phyloP scores from a whole-genome alignment of 2,888 invertebrate genomes.

The Nebria brevicollis region DNA sequence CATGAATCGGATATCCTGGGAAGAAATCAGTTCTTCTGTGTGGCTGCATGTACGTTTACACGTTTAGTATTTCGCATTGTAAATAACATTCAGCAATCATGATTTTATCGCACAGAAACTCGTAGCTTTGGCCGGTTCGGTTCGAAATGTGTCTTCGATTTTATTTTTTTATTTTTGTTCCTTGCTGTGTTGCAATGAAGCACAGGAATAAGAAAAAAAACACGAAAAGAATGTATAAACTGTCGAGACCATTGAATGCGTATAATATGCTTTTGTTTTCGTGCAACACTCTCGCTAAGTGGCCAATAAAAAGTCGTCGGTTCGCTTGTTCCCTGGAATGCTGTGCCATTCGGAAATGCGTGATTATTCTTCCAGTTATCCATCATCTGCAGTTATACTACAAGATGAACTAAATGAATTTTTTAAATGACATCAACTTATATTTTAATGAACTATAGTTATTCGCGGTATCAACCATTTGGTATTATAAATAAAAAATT shows the following conservation, averaged over 20 bases:
- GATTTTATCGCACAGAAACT: slow-evolving; percentile 35
- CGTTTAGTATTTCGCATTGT: slow-evolving; percentile 42
- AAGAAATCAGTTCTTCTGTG: slow-evolving; percentile 3
- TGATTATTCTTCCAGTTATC: slow-evolving; percentile 5
- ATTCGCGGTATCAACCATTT: background rate
- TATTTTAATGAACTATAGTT: background rate
- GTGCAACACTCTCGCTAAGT: slow-evolving; percentile 28
- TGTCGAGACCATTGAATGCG: slow-evolving; percentile 23
- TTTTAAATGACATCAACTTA: background rate
- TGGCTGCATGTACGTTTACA: slow-evolving; percentile 37
- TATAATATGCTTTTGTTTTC: slow-evolving; percentile 23
- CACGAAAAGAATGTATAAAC: background rate
- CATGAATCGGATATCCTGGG: slow-evolving; percentile 7
- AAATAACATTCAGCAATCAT: slow-evolving; percentile 35
- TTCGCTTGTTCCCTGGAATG: slow-evolving; percentile 29
- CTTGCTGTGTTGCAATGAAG: slow-evolving; percentile 6
- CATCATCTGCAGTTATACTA: background rate
- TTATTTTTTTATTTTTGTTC: slow-evolving; percentile 37
- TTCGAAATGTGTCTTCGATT: slow-evolving; percentile 15
- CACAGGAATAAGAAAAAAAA: background rate
- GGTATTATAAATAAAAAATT: too few species aligned
- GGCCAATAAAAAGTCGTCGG: slow-evolving; percentile 38
- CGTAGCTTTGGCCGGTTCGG: slow-evolving; percentile 16
- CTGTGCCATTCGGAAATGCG: slow-evolving; percentile 36
- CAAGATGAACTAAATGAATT: background rate